Percentiles rank a stretch among this genome's conserved stretches.
Conservation (phyloP, 2,888 invertebrate genomes). For the Aspidiotus rigidus region DNA sequence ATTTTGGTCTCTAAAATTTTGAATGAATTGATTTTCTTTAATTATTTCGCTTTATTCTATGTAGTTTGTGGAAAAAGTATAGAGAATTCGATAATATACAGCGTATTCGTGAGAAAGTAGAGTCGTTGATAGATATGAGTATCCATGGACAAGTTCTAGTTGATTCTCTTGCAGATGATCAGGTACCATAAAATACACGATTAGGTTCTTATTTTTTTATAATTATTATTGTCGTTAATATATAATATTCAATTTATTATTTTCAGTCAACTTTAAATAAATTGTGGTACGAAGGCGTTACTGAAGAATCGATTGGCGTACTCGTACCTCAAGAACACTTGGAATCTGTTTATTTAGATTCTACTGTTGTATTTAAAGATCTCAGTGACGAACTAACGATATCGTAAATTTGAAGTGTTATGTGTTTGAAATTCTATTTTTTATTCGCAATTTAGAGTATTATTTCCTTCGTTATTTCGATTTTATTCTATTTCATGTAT, state of each 20-base stretch:
- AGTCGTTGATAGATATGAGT: constrained; percentile 17
- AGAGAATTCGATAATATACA: constrained; percentile 21
- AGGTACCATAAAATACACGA: neutral
- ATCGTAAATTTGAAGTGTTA: neutral
- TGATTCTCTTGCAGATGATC: constrained; percentile 11
- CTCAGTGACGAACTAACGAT: neutral
- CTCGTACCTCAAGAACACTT: constrained; percentile 33
- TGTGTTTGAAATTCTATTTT: neutral
- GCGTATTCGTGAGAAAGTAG: constrained; percentile 22
- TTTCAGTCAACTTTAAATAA: constrained; percentile 22
- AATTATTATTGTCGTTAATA: too few species aligned
- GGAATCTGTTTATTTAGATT: constrained; percentile 32
- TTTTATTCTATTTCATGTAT: too few species aligned
- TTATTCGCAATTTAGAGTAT: too few species aligned
- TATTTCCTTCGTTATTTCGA: too few species aligned
- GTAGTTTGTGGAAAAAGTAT: constrained; percentile 20
- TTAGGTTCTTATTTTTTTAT: too few species aligned
- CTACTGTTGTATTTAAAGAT: constrained; percentile 30
- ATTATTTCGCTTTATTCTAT: neutral
- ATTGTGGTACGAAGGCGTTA: constrained; percentile 34
- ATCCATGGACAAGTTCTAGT: constrained; percentile 2
- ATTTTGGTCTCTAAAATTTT: too few species aligned
- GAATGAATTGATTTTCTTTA: too few species aligned
- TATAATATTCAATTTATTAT: neutral
- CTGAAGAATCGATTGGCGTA: constrained; percentile 32